These are phyloP conservation scores for Oenanthe melanoleuca DNA, from an alignment of 2,113 vertebrate genomes.

Conservation along the genomic window DNA sequence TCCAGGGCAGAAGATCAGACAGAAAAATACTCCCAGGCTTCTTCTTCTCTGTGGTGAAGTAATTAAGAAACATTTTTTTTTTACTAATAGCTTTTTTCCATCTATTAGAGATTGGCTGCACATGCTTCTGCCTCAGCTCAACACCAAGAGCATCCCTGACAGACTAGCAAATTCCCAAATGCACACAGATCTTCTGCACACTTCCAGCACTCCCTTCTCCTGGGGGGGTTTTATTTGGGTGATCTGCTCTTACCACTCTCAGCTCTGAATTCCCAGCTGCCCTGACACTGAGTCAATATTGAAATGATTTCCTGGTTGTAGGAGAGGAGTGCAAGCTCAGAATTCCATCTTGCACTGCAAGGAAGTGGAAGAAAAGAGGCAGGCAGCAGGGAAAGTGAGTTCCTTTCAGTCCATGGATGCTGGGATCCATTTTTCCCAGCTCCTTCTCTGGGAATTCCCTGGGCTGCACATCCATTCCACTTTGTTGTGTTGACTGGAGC, in stretches of 20 bases:
- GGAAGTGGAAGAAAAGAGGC: background rate
- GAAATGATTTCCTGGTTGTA: background rate
- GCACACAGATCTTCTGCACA: background rate
- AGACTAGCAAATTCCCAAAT: slow-evolving; percentile 2
- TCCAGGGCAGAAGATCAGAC: background rate
- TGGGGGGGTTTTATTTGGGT: background rate
- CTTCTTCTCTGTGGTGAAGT: slow-evolving; percentile 27
- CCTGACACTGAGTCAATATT: background rate
- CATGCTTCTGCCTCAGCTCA: background rate
- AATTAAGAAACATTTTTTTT: slow-evolving; percentile 11
- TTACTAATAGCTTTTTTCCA: slow-evolving; percentile 16
- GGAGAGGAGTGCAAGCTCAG: background rate
- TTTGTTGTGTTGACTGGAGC: fast-evolving
- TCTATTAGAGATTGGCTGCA: background rate
- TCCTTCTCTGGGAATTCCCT: background rate
- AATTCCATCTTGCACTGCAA: background rate
- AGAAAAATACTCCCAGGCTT: background rate
- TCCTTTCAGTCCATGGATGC: background rate
- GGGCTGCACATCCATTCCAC: fast-evolving
- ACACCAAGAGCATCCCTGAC: background rate
- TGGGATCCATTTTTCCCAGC: background rate
- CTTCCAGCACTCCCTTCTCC: background rate
- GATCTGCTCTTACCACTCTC: background rate
- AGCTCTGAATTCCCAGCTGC: background rate
- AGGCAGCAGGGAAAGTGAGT: background rate